phyloP scores from a whole-genome alignment of 2,797 vertebrate species.

The Peromyscus nudipes region DNA sequence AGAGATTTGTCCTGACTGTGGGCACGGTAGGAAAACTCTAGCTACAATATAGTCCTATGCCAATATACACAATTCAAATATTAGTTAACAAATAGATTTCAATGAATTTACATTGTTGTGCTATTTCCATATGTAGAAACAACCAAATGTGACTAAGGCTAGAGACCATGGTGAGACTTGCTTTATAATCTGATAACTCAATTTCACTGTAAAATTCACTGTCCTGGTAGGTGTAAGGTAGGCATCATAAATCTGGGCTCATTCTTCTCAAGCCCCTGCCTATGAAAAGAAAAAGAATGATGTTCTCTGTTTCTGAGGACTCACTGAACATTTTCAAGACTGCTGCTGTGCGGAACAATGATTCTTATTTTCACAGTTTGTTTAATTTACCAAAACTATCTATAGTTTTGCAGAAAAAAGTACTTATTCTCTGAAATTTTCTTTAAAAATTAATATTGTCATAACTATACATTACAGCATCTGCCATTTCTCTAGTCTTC shows the following conservation, averaged over 20 bases:
- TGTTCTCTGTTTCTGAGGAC: background rate
- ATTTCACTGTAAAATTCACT: background rate
- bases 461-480: background rate
- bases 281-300: background rate
- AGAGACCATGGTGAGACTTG: background rate
- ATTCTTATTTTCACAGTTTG: background rate
- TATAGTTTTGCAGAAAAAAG: background rate
- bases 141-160: background rate
- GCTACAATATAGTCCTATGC: background rate
- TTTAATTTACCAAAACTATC: background rate
- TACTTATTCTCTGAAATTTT: background rate
- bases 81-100: background rate
- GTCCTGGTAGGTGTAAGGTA: accelerated
- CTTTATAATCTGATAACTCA: background rate
- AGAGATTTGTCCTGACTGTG: no score
- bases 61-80: background rate
- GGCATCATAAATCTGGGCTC: background rate
- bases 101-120: background rate
- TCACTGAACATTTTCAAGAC: background rate
- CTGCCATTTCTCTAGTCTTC: background rate
- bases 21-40: no score
- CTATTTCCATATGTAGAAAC: background rate
- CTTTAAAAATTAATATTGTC: background rate
- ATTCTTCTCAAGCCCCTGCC: background rate
- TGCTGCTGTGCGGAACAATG: background rate